Conservation (phyloP, 2,797 vertebrate genomes). For the Falco naumanni region DNA sequence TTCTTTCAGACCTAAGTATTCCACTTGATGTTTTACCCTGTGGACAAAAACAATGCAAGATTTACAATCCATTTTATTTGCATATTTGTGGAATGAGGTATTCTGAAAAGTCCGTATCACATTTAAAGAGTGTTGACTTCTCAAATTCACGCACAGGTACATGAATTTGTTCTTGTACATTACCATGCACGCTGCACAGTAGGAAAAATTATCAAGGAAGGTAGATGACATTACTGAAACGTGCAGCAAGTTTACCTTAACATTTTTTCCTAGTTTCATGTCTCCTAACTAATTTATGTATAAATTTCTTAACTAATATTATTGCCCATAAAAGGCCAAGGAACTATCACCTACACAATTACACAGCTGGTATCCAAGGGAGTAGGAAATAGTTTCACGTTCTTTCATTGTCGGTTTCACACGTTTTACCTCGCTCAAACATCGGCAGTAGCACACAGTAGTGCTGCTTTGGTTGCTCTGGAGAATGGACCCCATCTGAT, state of each 20-base stretch:
- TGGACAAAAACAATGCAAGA: constrained; percentile 8
- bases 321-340: not conserved
- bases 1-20: constrained; percentile 97
- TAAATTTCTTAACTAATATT: not conserved
- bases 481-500: not conserved
- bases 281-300: not conserved
- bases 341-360: not conserved
- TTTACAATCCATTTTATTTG: not conserved
- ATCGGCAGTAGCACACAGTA: not conserved
- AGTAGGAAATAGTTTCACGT: not conserved
- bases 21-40: constrained; percentile 98
- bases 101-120: not conserved
- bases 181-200: not conserved
- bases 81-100: not conserved
- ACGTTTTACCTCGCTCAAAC: not conserved
- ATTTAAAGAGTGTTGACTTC: not conserved
- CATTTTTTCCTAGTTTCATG: not conserved
- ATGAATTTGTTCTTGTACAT: not conserved
- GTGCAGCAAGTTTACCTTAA: not conserved
- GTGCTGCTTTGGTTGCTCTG: not conserved
- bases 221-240: not conserved
- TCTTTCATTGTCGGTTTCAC: not conserved
- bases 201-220: not conserved
- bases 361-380: not conserved
- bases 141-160: not conserved